These are phyloP conservation scores for Huso huso DNA, from an alignment of 2,797 vertebrate species.

Conservation along the genomic window DNA sequence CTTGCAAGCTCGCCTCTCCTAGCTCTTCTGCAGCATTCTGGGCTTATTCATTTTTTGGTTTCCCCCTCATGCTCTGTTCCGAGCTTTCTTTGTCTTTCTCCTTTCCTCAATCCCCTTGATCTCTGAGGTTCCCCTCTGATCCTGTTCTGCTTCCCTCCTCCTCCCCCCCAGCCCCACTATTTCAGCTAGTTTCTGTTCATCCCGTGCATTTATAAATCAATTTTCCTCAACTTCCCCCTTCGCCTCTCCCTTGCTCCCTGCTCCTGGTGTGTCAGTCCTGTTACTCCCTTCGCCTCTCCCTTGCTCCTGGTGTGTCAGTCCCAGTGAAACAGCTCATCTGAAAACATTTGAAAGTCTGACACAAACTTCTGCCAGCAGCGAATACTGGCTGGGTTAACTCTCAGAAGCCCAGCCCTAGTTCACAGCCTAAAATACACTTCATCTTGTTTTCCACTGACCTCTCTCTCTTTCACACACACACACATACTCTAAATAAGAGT, in stretches of 20 bases:
- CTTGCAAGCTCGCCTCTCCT: no score
- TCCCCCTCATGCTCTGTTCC: no score
- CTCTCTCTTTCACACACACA: not conserved
- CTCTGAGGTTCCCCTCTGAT: not conserved
- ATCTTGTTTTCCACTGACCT: not conserved
- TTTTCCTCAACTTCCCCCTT: constrained; percentile 3
- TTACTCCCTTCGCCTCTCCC: constrained; percentile 7
- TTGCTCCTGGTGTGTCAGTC: constrained; percentile 10
- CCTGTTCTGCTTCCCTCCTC: not conserved
- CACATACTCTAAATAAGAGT: not conserved
- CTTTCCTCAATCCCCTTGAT: not conserved
- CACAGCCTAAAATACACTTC: not conserved
- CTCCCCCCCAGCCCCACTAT: not conserved
- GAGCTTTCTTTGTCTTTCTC: not conserved
- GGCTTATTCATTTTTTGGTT: no score
- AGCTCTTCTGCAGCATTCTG: no score
- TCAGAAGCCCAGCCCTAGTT: not conserved
- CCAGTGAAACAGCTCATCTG: not conserved
- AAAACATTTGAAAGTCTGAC: constrained; percentile 15
- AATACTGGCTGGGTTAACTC: constrained; percentile 4
- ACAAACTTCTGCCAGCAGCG: not conserved
- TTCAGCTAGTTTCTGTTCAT: not conserved
- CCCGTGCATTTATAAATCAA: not conserved
- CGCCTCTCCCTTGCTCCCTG: constrained; percentile 14
- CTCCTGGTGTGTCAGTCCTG: constrained; percentile 9